Conservation (phyloP, 2,113 vertebrate species). For the Oreochromis spilurus region DNA sequence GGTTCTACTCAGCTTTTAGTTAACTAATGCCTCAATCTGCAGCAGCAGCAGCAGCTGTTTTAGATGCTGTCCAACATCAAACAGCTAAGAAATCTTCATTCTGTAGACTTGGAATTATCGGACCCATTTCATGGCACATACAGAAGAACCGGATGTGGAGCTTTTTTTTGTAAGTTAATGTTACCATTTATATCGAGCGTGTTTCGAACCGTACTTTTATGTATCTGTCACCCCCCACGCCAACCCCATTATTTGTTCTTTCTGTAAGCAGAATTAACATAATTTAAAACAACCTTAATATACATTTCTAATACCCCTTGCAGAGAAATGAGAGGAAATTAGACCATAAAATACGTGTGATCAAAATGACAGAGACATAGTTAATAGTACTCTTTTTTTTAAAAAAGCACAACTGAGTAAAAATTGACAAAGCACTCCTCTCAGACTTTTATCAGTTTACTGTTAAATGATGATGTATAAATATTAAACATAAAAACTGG, state of each 20-base stretch:
- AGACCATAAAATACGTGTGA: not conserved
- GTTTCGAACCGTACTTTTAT: not conserved
- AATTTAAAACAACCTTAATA: not conserved
- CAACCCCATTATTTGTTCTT: not conserved
- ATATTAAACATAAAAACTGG: not conserved
- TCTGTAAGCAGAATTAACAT: not conserved
- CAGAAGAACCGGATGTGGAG: not conserved
- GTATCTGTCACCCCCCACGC: not conserved
- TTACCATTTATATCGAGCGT: not conserved
- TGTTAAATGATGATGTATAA: not conserved
- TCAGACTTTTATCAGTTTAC: not conserved
- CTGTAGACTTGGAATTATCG: not conserved
- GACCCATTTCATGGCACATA: not conserved
- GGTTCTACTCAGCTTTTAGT: not conserved
- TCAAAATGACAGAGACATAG: not conserved
- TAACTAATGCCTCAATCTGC: not conserved
- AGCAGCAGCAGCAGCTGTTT: not conserved
- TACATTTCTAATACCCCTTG: rapidly evolving
- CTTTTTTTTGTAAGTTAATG: not conserved
- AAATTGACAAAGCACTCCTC: not conserved
- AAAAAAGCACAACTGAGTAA: not conserved
- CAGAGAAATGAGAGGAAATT: not conserved
- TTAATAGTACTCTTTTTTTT: not conserved
- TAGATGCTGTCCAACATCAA: not conserved
- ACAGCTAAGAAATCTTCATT: not conserved